phyloP scores from a whole-genome alignment of 1,140 invertebrate species.

The Psilanteris sp. region DNA sequence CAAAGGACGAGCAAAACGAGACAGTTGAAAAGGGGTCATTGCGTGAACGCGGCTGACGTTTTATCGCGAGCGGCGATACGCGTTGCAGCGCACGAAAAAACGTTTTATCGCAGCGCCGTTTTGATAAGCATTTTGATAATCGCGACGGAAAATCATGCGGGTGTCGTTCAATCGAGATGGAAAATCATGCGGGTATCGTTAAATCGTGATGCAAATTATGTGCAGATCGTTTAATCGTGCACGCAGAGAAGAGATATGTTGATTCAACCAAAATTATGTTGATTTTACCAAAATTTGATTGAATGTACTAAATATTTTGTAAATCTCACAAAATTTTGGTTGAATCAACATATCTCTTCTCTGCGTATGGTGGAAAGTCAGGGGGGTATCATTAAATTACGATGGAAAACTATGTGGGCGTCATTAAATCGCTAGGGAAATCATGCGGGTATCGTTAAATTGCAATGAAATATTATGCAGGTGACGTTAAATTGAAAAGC shows the following conservation, averaged over 20 bases:
- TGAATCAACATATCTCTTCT: too few relatives aligned
- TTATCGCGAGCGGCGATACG: conserved; percentile 43
- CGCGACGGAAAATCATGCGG: conserved; percentile 3
- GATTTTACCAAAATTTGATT: too few relatives aligned
- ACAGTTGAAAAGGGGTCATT: conserved; percentile 49
- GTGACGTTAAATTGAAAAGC: conserved; percentile 30
- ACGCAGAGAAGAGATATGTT: too few relatives aligned
- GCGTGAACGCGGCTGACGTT: conserved; percentile 46
- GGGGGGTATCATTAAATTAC: too few relatives aligned
- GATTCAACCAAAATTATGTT: too few relatives aligned
- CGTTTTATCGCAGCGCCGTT: too few relatives aligned
- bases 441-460: conserved; percentile 30
- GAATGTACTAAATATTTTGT: too few relatives aligned
- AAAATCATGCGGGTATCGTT: conserved; percentile 22
- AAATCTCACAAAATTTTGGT: too few relatives aligned
- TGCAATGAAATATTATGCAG: conserved; percentile 3
- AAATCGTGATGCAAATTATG: too few relatives aligned
- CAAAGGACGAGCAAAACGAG: conserved; percentile 45
- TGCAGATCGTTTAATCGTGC: too few relatives aligned
- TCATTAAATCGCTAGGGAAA: conserved; percentile 18
- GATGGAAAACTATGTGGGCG: conserved; percentile 9
- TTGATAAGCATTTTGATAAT: conserved; percentile 33
- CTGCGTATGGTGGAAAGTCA: too few relatives aligned
- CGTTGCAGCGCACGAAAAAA: too few relatives aligned
- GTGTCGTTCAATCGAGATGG: conserved; percentile 19